phyloP scores from a whole-genome alignment of 2,797 vertebrate genomes.

The Orestias chungarensis region DNA sequence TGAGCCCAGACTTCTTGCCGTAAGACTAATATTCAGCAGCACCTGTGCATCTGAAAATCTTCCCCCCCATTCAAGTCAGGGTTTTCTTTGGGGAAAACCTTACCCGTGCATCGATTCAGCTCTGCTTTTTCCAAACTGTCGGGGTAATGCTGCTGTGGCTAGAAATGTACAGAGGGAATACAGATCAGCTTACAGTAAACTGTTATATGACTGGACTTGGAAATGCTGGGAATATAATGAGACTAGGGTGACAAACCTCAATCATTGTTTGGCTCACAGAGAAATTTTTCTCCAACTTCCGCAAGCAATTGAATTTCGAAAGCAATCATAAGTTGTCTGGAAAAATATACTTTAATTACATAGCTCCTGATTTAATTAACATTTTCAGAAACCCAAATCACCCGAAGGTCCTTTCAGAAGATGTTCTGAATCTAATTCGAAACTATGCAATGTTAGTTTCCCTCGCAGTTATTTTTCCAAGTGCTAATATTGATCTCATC shows the following conservation, averaged over 20 bases:
- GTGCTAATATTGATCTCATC: not conserved
- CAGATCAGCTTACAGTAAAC: slow-evolving; percentile 24
- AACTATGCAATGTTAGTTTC: not conserved
- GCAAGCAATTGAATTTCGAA: slow-evolving; percentile 1
- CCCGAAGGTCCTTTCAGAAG: not conserved
- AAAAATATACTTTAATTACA: slow-evolving; percentile 17
- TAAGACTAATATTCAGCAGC: slow-evolving; percentile 82
- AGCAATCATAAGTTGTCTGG: not conserved
- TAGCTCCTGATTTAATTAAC: slow-evolving; percentile 8
- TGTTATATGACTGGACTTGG: slow-evolving; percentile 33
- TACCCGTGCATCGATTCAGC: slow-evolving; percentile 54
- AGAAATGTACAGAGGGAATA: slow-evolving; percentile 32
- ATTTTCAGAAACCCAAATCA: slow-evolving; percentile 8
- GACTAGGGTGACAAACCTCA: slow-evolving; percentile 1
- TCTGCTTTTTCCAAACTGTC: slow-evolving; percentile 53
- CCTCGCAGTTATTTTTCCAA: not conserved
- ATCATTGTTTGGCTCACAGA: not conserved
- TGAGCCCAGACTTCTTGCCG: slow-evolving; percentile 72
- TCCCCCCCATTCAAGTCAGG: slow-evolving; percentile 56
- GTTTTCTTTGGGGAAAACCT: slow-evolving; percentile 57
- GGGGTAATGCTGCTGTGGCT: slow-evolving; percentile 22
- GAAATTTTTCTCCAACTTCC: not conserved
- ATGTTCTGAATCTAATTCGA: slow-evolving; percentile 5
- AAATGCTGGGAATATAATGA: slow-evolving; percentile 39
- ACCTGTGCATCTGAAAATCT: slow-evolving; percentile 65